phyloP scores from a whole-genome alignment of 2,797 vertebrate genomes.

The Falco naumanni region DNA sequence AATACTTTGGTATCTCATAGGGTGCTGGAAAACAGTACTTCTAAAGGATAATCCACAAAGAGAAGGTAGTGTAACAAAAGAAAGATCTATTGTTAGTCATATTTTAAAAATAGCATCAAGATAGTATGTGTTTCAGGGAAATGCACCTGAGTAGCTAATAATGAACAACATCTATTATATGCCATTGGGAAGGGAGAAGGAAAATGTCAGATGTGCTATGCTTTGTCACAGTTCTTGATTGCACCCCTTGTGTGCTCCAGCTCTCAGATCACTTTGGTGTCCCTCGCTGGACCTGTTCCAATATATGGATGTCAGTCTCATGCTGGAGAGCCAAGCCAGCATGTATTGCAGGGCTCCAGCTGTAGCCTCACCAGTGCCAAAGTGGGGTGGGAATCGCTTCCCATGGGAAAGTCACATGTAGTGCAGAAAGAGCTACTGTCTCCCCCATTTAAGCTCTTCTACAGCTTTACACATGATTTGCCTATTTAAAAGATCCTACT shows the following conservation, averaged over 20 bases:
- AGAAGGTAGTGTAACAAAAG: neutral
- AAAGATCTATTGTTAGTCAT: neutral
- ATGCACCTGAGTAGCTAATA: neutral
- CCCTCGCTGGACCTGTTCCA: neutral
- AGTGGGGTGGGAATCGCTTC: neutral
- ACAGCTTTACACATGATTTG: neutral
- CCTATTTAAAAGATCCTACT: neutral
- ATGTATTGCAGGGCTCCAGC: neutral
- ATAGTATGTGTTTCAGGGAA: neutral
- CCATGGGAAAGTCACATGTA: neutral
- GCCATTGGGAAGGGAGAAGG: neutral
- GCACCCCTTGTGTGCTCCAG: rapidly evolving
- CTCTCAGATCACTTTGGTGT: neutral
- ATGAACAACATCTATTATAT: neutral
- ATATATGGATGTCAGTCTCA: neutral
- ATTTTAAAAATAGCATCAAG: neutral
- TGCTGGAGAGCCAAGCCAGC: neutral
- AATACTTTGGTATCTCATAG: neutral
- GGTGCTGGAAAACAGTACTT: neutral
- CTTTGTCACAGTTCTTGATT: neutral
- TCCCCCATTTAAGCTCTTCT: neutral
- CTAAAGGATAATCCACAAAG: neutral
- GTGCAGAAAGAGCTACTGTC: neutral
- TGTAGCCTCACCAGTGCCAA: neutral
- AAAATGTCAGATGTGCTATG: neutral